These are phyloP conservation scores for Notarius lentiginosus DNA, from an alignment of 2,113 vertebrate species.

Conservation along the genomic window DNA sequence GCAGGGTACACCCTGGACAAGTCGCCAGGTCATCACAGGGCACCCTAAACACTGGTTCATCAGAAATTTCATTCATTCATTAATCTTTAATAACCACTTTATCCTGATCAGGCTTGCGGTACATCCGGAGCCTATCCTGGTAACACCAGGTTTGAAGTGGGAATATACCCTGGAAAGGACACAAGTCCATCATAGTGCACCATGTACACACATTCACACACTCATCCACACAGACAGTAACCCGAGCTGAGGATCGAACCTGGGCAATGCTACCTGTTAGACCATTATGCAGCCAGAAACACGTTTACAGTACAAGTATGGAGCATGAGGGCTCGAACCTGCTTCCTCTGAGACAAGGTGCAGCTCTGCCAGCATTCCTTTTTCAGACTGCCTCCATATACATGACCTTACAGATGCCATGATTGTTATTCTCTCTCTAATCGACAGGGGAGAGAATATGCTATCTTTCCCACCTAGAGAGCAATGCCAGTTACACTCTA, in stretches of 20 bases:
- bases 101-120: background rate
- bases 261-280: background rate
- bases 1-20: too few relatives aligned
- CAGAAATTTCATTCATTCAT: background rate
- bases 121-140: background rate
- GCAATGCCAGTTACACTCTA: background rate
- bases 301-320: background rate
- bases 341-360: background rate
- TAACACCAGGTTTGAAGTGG: background rate
- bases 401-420: background rate
- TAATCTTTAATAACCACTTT: too few relatives aligned
- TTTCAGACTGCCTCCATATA: background rate
- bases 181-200: background rate
- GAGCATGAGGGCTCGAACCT: background rate
- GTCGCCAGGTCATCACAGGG: too few relatives aligned
- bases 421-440: background rate
- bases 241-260: background rate
- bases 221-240: background rate
- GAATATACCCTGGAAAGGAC: background rate
- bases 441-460: background rate
- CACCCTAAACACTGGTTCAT: background rate
- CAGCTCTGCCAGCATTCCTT: background rate
- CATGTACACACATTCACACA: background rate
- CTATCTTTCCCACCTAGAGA: background rate
- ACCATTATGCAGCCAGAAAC: background rate